phyloP scores from a whole-genome alignment of 2,888 invertebrate species.

The Proisotoma minuta region DNA sequence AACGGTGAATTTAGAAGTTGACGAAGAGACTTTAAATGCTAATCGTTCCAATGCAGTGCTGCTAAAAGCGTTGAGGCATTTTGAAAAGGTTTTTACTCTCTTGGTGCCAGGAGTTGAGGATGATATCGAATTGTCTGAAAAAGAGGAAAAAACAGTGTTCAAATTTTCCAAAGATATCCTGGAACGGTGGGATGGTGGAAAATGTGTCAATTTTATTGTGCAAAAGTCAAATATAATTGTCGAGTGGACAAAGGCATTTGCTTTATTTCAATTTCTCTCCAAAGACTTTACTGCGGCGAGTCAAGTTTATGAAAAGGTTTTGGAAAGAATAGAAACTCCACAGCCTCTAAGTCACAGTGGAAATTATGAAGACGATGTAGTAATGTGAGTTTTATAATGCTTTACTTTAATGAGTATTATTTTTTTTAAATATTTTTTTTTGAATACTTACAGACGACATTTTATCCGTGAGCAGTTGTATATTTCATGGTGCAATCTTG shows the following conservation, averaged over 20 bases:
- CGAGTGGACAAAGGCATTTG: conserved; percentile 41
- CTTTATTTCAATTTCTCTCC: conserved; percentile 38
- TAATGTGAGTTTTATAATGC: conserved; percentile 28
- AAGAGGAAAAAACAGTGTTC: conserved; percentile 5
- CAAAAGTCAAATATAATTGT: conserved; percentile 39
- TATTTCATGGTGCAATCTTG: conserved; percentile 42
- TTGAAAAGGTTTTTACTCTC: conserved; percentile 31
- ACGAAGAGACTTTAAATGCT: conserved; percentile 2
- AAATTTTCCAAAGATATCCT: conserved; percentile 12
- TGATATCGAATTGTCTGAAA: neutral
- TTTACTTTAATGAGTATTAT: neutral
- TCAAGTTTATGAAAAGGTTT: conserved; percentile 26
- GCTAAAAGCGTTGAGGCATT: conserved; percentile 37
- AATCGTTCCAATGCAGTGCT: conserved; percentile 29
- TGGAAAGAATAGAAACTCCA: conserved; percentile 17
- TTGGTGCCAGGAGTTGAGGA: conserved; percentile 20
- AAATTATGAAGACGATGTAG: conserved; percentile 29
- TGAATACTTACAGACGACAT: conserved; percentile 20
- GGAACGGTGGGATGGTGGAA: conserved; percentile 35
- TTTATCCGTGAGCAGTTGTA: conserved; percentile 43
- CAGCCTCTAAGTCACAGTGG: conserved; percentile 25
- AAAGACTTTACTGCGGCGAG: conserved; percentile 35
- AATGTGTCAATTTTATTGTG: conserved; percentile 37
- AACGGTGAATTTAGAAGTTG: conserved; percentile 16
- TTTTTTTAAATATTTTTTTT: neutral